Base-by-base conservation (phyloP, 1,140 invertebrate species). In the Drosophila parvula region DNA sequence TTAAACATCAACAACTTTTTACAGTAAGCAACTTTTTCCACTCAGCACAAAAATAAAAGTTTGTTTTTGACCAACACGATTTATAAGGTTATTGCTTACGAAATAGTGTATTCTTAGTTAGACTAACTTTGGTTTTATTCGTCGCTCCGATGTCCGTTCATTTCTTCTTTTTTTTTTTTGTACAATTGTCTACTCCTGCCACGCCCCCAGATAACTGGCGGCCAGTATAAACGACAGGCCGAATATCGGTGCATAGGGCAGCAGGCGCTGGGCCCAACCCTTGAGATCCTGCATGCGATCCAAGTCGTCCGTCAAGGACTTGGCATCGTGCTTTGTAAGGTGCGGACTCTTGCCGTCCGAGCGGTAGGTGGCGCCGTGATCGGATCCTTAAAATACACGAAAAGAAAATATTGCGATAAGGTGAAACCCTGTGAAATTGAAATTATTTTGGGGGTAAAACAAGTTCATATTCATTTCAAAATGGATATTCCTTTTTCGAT, bases 1-100 rank as follows among this genome's bases (percentile, higher is more conserved):
- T 81, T 81, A 81, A 84, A 68, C 76, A 79, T 83, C 80, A 86
- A 89, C 84, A 78, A 89, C 80, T 88, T 88, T 88, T 80, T 88
- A 88, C 83, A 88, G 58, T 57, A 79, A 82, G 70, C 50, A 62
- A 78, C 58, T 62, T 71, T 70, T 4, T 50, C 73, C 41, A 53
- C 58, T 62, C 32, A 61, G 74, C 59, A 59, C 61, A 55, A 80
- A 71, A 69, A 45, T 47, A 59, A 63, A 79, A 48, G 56, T 32
- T 59, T 59, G 50, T 57, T 58, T 28, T 34, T 14, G 59, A 59
- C 75, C 62, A 69, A 74, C 56, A 78, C 62, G 57, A 85, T 74
- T 60, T 70, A 53, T 59, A 60, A 67, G 71, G 58, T 58, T 74
- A 83, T 74, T 70, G 73, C 77, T 80, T 86, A 83, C 48, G 27